A percentile compares a stretch with the other conserved stretches of the same genome.
Evolutionary conservation across 1,140 invertebrate genomes (phyloP).

Genomic region (Aradophagus sp.): DNA sequence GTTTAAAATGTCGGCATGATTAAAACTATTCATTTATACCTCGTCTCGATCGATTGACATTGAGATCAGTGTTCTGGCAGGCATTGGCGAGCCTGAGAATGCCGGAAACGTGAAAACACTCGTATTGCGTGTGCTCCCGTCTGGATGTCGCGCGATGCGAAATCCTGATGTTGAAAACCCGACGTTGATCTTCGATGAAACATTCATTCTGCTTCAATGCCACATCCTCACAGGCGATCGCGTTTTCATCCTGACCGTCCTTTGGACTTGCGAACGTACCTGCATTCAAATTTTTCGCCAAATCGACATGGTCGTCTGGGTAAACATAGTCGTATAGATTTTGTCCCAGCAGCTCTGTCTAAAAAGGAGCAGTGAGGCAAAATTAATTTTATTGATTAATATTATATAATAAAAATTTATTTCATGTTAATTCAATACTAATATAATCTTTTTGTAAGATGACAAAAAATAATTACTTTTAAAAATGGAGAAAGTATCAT

Average conservation of each 20-base stretch:
- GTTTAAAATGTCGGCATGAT: no score
- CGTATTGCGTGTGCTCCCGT: constrained; percentile 76
- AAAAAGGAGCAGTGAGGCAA: constrained; percentile 50
- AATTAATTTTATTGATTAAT: no score
- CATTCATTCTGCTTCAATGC: constrained; percentile 64
- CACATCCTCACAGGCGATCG: constrained; percentile 65
- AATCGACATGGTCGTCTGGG: constrained; percentile 83
- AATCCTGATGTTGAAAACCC: constrained; percentile 78
- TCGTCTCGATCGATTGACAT: constrained; percentile 48
- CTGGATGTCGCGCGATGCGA: constrained; percentile 73
- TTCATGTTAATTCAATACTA: not conserved
- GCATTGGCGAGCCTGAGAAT: constrained; percentile 69
- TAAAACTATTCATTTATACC: no score
- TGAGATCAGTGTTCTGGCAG: constrained; percentile 50
- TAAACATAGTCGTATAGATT: constrained; percentile 86
- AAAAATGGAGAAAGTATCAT: no score
- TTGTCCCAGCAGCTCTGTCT: constrained; percentile 90
- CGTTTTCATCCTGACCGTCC: constrained; percentile 62
- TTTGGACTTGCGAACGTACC: constrained; percentile 61
- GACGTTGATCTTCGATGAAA: constrained; percentile 65
- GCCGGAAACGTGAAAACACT: constrained; percentile 76
- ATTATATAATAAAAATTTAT: no score
- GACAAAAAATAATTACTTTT: not conserved
- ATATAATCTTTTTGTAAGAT: constrained; percentile 1
- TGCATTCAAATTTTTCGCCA: constrained; percentile 81